Evolutionary conservation across 1,140 invertebrate species (phyloP), one percentile per base, ranked within the genome.

Genomic region (Homarus americanus): DNA sequence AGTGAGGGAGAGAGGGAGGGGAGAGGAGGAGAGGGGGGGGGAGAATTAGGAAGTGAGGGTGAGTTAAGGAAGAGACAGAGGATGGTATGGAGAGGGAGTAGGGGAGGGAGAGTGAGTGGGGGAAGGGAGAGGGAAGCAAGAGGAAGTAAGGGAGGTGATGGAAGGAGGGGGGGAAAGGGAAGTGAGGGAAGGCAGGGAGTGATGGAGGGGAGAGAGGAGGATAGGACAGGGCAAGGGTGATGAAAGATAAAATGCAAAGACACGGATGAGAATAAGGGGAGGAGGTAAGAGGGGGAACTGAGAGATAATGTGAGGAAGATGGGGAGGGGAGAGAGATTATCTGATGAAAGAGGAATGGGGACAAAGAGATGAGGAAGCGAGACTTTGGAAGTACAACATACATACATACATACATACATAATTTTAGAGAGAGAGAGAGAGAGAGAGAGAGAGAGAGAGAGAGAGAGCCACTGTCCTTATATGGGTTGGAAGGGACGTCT

Each of bases 391-490:
- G 49, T 20, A 49, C 24, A 49, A 80, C n/a, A 80, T 17, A 5
- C 24, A 41, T 12, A 73, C 24, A 49, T 41, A 32, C 17, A 49
- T 0, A 34, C 20, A 10, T 28, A 20, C 15, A 32, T 2, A 49
- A n/a, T 49, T 49, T 9, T 49, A 34, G 40, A 41, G 5, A 0
- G 40, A 32, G 7, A 24, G n/a, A 53, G 32, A 53, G 40, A 76
- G 17, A 73, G 72, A 78, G n/a, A 36, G 40, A 32, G 53, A 34
- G 41, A 36, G 40, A 40, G 76, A n/a, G 15, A 17, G 28, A 49
- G 69, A 15, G 69, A 36, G n/a, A 82, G 49, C 41, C 15, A 10
- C 38, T 44, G 36, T 84, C 66, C 66, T 41, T 73, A 72, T 72
- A 84, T 38, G 38, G 69, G 49, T 17, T 32, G 53, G 24, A 69